Evolutionary conservation across 2,888 invertebrate genomes (phyloP).

Genomic region (Lasioglossum oenotherae): DNA sequence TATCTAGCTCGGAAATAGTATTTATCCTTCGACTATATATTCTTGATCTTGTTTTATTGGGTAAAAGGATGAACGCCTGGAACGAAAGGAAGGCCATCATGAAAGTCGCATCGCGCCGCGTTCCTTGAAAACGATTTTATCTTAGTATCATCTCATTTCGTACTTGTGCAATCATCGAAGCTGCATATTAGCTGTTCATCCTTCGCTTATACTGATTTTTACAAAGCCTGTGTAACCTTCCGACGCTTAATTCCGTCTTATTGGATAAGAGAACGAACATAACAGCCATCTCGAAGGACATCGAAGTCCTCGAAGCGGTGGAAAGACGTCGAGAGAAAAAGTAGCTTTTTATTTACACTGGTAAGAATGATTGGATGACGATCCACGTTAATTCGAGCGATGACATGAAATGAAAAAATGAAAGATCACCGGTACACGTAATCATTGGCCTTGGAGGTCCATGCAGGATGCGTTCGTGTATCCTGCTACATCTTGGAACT

Average conservation of each 20-base stretch:
- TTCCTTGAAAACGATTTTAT: not conserved
- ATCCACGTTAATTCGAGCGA: constrained; percentile 15
- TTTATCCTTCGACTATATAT: not conserved
- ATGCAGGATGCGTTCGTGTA: not conserved
- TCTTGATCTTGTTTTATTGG: not conserved
- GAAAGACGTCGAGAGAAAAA: not conserved
- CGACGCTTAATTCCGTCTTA: not conserved
- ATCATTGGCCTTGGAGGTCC: constrained; percentile 23
- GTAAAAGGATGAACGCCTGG: not conserved
- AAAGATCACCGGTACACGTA: constrained; percentile 10
- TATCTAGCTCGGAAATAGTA: not conserved
- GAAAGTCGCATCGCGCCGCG: not conserved
- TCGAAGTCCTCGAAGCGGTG: not conserved
- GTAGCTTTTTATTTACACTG: not conserved
- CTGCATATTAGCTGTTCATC: not conserved
- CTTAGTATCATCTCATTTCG: not conserved
- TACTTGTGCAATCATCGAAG: not conserved
- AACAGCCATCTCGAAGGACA: not conserved
- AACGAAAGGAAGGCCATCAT: no score
- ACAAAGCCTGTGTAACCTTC: not conserved
- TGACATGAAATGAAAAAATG: constrained; percentile 14
- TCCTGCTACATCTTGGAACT: constrained; percentile 26
- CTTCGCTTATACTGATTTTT: not conserved
- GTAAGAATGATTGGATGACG: not conserved
- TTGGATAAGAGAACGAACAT: not conserved